Evolutionary conservation across 2,797 vertebrate species (phyloP), one percentile per base, ranked within the genome.

Genomic region (Gymnoscopelus microlampas): DNA sequence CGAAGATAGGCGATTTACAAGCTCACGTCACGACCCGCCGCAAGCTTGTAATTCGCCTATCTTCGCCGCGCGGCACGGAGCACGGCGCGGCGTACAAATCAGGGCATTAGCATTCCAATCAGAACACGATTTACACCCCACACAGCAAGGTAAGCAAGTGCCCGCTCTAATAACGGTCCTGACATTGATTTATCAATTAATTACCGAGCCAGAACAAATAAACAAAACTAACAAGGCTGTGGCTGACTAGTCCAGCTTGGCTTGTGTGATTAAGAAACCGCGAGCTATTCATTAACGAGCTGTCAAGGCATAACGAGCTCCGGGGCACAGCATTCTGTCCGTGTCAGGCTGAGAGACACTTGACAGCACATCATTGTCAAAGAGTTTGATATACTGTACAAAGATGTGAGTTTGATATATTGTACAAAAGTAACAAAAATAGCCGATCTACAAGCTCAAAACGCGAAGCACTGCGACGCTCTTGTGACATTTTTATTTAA

Each of bases 111-210:
- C 5, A 11, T 35, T 72, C 78, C 79, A 87, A 72, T 82, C 78
- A 79, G 32, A 63, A 53, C 62, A 60, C 72, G 74, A 87, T 86
- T 85, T 84, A 81, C 73, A 77, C 77, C 60, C 24, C 72, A 70
- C 69, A 76, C 71, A 83, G 81, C 81, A 81, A 81, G 60, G 80
- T 77, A 78, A 88, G 83, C 81, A 72, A 87, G 68, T 83, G 89
- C 63, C 86, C 57, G 5, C 70, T 88, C 78, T 78, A 63, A 89
- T 90, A 80, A 76, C 14, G 63, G 54, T 39, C 11, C 5, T 57
- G 81, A 80, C 84, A 72, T 81, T 90, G 87, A 93, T 87, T 87
- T 73, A 85, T 88, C 82, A 84, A 90, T 89, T 84, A 85, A 84
- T 82, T 82, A 82, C 49, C 35, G 23, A 55, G 70, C 54, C 70